Percentiles rank a stretch among this genome's conserved stretches.
Conservation (phyloP, 2,797 vertebrate genomes). For the Discoglossus pictus region DNA sequence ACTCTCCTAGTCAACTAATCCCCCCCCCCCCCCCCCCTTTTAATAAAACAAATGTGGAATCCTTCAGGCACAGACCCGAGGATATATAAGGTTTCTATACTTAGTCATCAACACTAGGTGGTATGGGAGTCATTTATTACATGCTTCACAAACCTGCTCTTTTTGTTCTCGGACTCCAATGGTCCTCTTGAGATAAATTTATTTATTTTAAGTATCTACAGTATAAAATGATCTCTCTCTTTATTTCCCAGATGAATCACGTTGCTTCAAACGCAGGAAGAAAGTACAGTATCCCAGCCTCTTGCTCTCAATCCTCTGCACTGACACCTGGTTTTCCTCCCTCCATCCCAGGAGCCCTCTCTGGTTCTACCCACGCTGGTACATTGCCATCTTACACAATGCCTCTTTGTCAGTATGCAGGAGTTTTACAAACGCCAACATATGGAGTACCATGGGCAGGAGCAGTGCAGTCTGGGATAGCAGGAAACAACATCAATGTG, state of each 20-base stretch:
- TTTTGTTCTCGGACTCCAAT: no score
- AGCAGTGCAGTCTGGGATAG: constrained; percentile 58
- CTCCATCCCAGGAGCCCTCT: constrained; percentile 65
- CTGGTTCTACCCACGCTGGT: constrained; percentile 62
- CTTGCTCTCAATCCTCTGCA: constrained; percentile 73
- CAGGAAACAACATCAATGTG: constrained; percentile 45
- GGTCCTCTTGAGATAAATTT: no score
- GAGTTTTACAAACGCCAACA: constrained; percentile 65
- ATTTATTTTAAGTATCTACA: no score
- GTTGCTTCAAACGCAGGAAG: constrained; percentile 67
- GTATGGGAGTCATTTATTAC: no score
- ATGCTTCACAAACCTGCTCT: no score
- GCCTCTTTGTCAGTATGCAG: constrained; percentile 70
- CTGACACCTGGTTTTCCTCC: constrained; percentile 68
- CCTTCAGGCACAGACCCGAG: no score
- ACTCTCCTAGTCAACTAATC: no score
- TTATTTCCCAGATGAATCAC: constrained; percentile 65
- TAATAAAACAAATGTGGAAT: no score
- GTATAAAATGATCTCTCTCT: no score
- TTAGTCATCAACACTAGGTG: no score
- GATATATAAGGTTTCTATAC: no score
- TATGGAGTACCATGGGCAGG: constrained; percentile 73
- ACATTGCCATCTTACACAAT: constrained; percentile 62
- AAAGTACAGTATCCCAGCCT: constrained; percentile 69
- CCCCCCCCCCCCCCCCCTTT: no score